Conservation (phyloP, 2,113 vertebrate species). For the Psittacula cyanocephala region DNA sequence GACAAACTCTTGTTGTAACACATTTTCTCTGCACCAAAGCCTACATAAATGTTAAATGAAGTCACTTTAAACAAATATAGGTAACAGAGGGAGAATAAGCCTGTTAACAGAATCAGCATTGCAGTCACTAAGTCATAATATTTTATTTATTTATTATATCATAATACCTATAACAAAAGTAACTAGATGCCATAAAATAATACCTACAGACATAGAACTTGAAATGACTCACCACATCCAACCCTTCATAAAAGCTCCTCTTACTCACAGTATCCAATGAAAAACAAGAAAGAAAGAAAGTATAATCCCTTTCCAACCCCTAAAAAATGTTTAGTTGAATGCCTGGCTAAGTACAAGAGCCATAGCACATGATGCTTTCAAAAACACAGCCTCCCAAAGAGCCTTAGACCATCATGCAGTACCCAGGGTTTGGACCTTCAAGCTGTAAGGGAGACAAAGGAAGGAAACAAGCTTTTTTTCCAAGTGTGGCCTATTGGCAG, state of each 20-base stretch:
- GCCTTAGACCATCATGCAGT: fast-evolving
- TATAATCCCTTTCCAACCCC: not conserved
- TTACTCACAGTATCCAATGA: not conserved
- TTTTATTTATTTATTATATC: constrained; percentile 67
- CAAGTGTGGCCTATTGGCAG: not conserved
- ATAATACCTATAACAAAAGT: constrained; percentile 56
- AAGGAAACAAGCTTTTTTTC: not conserved
- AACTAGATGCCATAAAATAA: constrained; percentile 54
- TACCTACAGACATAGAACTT: constrained; percentile 31
- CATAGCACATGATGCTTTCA: not conserved
- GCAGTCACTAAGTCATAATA: constrained; percentile 54
- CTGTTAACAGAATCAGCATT: constrained; percentile 50
- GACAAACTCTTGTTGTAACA: constrained; percentile 43
- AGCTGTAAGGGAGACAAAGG: not conserved
- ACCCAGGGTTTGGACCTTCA: not conserved
- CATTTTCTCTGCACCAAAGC: constrained; percentile 58
- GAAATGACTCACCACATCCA: constrained; percentile 26
- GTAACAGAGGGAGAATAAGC: constrained; percentile 54
- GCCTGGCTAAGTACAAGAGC: not conserved
- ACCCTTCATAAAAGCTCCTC: constrained; percentile 1
- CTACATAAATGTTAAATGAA: constrained; percentile 70
- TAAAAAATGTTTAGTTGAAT: not conserved
- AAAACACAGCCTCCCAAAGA: not conserved
- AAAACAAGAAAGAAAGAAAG: not conserved
- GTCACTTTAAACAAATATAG: constrained; percentile 63